These are phyloP conservation scores for Malurus splendens DNA, from an alignment of 2,797 vertebrate species.

Conservation along the genomic window DNA sequence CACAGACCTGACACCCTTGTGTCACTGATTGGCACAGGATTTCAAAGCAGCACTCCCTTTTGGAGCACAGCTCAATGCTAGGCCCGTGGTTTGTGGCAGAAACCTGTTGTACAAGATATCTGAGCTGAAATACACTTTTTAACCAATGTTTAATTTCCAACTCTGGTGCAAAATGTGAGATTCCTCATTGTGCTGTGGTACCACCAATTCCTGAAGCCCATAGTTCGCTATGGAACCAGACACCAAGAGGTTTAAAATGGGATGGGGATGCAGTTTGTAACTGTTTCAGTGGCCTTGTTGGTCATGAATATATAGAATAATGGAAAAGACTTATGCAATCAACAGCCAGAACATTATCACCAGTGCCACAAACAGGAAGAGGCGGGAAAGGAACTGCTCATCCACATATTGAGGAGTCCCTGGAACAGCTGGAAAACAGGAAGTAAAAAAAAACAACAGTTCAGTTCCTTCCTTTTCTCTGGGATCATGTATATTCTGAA, in stretches of 20 bases:
- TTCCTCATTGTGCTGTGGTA: conserved; percentile 44
- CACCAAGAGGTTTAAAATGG: conserved; percentile 47
- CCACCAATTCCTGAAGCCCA: conserved; percentile 40
- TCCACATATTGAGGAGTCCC: conserved; percentile 95
- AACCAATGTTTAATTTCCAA: conserved; percentile 55
- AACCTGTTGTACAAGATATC: conserved; percentile 17
- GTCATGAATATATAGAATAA: conserved; percentile 16
- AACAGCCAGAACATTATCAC: conserved; percentile 99
- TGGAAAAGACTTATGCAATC: conserved; percentile 80
- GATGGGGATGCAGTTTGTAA: conserved; percentile 50
- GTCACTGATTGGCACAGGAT: conserved; percentile 40
- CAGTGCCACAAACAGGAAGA: conserved; percentile 95
- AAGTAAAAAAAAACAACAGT: conserved; percentile 8
- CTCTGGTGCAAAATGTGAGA: conserved; percentile 45
- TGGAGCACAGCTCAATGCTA: conserved; percentile 15
- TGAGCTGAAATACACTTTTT: conserved; percentile 14
- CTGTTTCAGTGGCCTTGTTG: conserved; percentile 44
- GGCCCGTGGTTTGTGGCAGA: conserved; percentile 25
- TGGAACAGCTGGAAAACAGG: conserved; percentile 82
- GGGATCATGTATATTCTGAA: not conserved
- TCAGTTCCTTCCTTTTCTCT: conserved; percentile 13
- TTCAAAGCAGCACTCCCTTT: conserved; percentile 39
- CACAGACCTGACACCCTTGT: not conserved
- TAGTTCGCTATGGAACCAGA: conserved; percentile 50
- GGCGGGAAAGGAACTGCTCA: conserved; percentile 96